These are phyloP conservation scores for Pseudomyrmex flavicornis DNA, from an alignment of 1,140 invertebrate genomes.

Conservation along the genomic window DNA sequence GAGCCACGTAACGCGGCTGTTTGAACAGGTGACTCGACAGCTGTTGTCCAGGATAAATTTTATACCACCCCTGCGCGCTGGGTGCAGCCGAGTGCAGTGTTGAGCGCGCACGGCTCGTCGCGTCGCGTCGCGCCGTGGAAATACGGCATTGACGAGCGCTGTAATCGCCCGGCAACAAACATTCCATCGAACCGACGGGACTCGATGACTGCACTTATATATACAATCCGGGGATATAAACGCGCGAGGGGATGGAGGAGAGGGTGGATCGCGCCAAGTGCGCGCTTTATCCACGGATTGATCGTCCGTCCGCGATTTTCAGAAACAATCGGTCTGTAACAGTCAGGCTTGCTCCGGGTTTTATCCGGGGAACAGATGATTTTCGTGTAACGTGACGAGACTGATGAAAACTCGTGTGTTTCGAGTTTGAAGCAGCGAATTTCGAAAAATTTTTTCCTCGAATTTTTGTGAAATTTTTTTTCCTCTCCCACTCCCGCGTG, in stretches of 20 bases:
- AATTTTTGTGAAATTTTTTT: too few relatives aligned
- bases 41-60: conserved; percentile 69
- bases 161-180: conserved; percentile 62
- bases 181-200: conserved; percentile 30
- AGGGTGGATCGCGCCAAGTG: conserved; percentile 35
- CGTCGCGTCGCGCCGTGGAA: conserved; percentile 14
- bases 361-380: neutral
- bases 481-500: too few relatives aligned
- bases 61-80: conserved; percentile 63
- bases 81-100: conserved; percentile 5
- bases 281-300: conserved; percentile 41
- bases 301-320: conserved; percentile 11
- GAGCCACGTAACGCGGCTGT: conserved; percentile 68
- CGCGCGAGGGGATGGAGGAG: neutral
- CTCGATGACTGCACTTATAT: conserved; percentile 50
- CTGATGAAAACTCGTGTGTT: neutral
- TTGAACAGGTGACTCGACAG: conserved; percentile 73
- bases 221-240: conserved; percentile 3
- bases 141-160: conserved; percentile 45
- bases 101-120: neutral
- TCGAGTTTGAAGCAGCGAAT: neutral
- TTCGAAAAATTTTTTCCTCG: too few relatives aligned
- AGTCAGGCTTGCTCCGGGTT: neutral
- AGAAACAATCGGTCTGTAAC: conserved; percentile 29
- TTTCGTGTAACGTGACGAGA: neutral